Conservation (phyloP, 2,888 invertebrate genomes). For the Lissonota sp. region DNA sequence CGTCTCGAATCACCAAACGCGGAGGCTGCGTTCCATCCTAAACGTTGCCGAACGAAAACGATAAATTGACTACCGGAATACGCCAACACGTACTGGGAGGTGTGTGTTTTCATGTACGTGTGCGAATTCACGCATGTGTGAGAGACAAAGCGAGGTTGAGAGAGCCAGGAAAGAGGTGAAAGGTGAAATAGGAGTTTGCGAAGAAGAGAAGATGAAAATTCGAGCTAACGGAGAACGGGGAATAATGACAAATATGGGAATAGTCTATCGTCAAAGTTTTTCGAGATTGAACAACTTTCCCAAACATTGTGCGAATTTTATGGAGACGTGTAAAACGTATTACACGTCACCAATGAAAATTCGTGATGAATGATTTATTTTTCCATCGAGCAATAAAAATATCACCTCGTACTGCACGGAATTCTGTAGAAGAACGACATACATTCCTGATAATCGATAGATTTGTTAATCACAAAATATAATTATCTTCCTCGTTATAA, state of each 20-base stretch:
- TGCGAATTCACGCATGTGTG: conserved; percentile 19
- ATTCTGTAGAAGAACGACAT: too few relatives aligned
- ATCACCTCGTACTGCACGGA: too few relatives aligned
- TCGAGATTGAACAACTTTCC: conserved; percentile 35
- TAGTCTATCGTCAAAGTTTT: conserved; percentile 32
- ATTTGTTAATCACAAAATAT: too few relatives aligned
- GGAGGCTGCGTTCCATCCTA: conserved; percentile 30
- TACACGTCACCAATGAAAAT: too few relatives aligned
- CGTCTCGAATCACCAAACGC: conserved; percentile 51
- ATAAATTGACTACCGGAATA: conserved; percentile 55
- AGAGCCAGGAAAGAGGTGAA: conserved; percentile 18
- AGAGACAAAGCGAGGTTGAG: conserved; percentile 20
- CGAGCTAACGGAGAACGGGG: conserved; percentile 40
- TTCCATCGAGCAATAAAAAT: too few relatives aligned
- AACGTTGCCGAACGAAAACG: conserved; percentile 53
- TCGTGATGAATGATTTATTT: too few relatives aligned
- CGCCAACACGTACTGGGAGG: conserved; percentile 13
- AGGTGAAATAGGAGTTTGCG: conserved; percentile 17
- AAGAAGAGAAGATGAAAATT: conserved; percentile 57
- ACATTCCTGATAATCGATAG: too few relatives aligned
- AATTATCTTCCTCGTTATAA: too few relatives aligned
- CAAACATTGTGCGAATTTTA: conserved; percentile 11
- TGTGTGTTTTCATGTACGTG: conserved; percentile 12
- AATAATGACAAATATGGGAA: conserved; percentile 26
- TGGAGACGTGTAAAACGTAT: too few relatives aligned